Base-by-base conservation (phyloP, 2,888 invertebrate genomes). In the Eupithecia dodoneata region DNA sequence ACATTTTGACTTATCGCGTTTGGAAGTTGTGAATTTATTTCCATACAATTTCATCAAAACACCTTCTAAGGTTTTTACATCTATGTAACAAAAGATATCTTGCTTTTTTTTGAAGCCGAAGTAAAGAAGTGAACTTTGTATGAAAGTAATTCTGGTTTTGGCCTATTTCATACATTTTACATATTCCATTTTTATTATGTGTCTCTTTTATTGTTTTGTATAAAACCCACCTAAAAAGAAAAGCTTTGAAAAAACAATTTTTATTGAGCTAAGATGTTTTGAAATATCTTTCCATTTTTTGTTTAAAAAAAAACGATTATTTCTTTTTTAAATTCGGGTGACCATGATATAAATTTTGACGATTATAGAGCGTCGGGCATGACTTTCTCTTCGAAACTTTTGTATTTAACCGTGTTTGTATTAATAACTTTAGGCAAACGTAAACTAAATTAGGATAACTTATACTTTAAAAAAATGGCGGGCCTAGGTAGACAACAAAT, bases 401-500 rank as follows among this genome's bases (percentile, higher is more conserved):
- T 75, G 75, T 79, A 76, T 74, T 41, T 73, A 77, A 73, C 55
- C 71, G 72, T 77, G 72, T 75, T 72, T 70, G 70, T 73, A 75
- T 72, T 67, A 71, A 67, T 73, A 74, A 71, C 45, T 72, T 7
- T 66, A 72, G 74, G 72, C 55, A 73, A 69, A 70, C 72, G 41
- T 71, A 77, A 65, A 44, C n/a, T 45, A 42, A 45, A 41, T 42
- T 45, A 67, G 44, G 67, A 71, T 78, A 76, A 59, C 67, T 75
- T 66, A 71, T 72, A 67, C 9, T 10, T 45, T 72, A 65, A 52
- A 41, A 69, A 55, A 30, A 59, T 59, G 63, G 30, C 52, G 71
- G 59, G 76, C 72, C 63, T 79, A 79, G 74, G 72, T 79, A 76
- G 74, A 71, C 55, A 76, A 79, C 76, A 79, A 79, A 76, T 74